These are phyloP conservation scores for Poicephalus gulielmi DNA, from an alignment of 2,113 vertebrate species.

Conservation along the genomic window DNA sequence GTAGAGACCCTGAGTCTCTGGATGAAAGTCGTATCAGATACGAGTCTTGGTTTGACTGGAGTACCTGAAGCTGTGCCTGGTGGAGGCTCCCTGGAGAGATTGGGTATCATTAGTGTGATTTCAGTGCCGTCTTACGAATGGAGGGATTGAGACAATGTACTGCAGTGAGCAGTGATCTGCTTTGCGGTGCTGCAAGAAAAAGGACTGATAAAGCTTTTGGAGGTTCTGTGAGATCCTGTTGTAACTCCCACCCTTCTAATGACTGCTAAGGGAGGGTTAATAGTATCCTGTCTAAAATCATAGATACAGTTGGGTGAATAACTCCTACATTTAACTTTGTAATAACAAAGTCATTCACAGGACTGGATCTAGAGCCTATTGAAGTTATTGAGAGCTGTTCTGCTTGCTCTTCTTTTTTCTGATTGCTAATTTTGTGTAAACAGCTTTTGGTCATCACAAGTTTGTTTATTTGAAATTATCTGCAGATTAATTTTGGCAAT, in stretches of 20 bases:
- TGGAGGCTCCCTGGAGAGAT: not conserved
- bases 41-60: not conserved
- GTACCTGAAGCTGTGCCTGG: fast-evolving
- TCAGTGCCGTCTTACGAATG: fast-evolving
- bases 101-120: fast-evolving
- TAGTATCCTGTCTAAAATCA: not conserved
- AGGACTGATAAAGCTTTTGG: not conserved
- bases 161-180: not conserved
- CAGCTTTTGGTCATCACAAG: constrained; percentile 10
- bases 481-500: not conserved
- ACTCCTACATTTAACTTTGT: not conserved
- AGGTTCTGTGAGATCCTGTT: not conserved
- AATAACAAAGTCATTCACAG: not conserved
- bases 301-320: not conserved
- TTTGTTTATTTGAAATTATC: constrained; percentile 38
- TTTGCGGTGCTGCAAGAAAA: not conserved
- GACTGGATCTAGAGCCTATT: not conserved
- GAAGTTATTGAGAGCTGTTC: not conserved
- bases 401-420: not conserved
- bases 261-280: not conserved
- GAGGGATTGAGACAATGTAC: fast-evolving
- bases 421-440: constrained; percentile 43
- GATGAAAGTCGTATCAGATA: not conserved
- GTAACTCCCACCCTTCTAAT: not conserved
- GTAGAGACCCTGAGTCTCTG: not conserved